phyloP scores from a whole-genome alignment of 2,797 vertebrate species.

The Anniella stebbinsi region DNA sequence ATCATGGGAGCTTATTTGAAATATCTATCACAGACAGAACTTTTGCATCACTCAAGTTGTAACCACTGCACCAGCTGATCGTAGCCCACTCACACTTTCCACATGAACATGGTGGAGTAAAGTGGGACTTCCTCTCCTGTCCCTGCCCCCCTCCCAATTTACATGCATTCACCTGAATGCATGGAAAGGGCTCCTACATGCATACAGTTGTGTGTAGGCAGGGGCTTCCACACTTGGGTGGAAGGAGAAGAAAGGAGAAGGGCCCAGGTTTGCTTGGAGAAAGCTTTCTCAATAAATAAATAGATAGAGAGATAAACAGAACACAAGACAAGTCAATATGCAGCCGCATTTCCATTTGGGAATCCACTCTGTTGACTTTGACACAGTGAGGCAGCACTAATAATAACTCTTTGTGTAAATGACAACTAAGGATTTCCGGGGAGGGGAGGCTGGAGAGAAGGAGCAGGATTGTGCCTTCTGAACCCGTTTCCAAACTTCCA shows the following conservation, averaged over 20 bases:
- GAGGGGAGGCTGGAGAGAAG: too few species aligned
- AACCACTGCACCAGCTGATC: background rate
- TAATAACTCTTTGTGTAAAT: background rate
- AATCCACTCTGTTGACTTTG: background rate
- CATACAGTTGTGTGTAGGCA: background rate
- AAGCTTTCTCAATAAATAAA: background rate
- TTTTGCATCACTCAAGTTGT: too few species aligned
- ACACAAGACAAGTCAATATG: background rate
- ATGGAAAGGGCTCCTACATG: background rate
- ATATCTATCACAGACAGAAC: background rate
- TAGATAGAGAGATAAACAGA: background rate
- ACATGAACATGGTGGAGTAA: background rate
- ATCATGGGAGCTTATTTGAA: background rate
- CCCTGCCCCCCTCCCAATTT: background rate
- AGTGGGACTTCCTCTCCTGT: too few species aligned
- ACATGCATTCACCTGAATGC: background rate
- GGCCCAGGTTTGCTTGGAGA: background rate
- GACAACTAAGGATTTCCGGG: background rate
- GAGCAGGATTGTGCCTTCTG: background rate
- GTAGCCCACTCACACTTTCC: background rate
- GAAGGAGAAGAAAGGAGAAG: background rate
- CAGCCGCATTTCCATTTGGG: background rate
- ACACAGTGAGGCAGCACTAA: background rate
- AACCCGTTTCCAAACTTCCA: background rate
- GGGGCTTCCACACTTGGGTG: background rate